Evolutionary conservation across 92 coral and sea anemone species (phyloP).

Genomic region (Parazoanthus darwini): DNA sequence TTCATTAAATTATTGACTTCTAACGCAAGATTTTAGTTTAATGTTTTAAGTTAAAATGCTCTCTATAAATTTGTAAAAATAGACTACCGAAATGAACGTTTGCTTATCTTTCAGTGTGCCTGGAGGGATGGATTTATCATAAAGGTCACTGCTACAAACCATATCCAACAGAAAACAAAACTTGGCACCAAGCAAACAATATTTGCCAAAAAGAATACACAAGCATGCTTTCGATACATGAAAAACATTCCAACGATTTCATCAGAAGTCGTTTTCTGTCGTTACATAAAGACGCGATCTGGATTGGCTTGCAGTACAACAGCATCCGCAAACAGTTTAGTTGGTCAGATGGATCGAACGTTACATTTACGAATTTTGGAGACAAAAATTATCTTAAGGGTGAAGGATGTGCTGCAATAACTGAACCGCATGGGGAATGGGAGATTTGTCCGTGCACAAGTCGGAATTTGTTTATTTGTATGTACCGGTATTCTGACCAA

Average conservation of each 20-base stretch:
- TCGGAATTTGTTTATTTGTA: slow-evolving; percentile 3
- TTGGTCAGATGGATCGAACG: slow-evolving; percentile 8
- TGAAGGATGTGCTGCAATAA: neutral
- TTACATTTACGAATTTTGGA: neutral
- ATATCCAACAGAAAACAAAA: neutral
- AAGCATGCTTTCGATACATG: neutral
- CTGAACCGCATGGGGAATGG: neutral
- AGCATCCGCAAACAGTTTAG: neutral
- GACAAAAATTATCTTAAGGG: neutral
- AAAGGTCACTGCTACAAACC: slow-evolving; percentile 4
- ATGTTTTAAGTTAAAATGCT: too few species aligned
- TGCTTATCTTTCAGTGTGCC: neutral
- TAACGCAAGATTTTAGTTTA: too few species aligned
- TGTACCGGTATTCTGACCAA: neutral
- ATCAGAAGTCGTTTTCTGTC: neutral
- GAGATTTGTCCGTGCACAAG: neutral
- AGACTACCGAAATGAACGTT: too few species aligned
- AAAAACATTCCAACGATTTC: neutral
- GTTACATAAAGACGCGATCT: neutral
- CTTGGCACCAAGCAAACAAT: neutral
- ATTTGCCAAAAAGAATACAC: neutral
- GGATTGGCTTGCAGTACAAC: slow-evolving; percentile 2
- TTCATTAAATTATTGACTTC: too few species aligned
- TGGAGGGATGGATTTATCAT: neutral
- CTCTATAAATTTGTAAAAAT: too few species aligned